Evolutionary conservation across 2,888 invertebrate species (phyloP).

Genomic region (Gymnosoma rotundatum): DNA sequence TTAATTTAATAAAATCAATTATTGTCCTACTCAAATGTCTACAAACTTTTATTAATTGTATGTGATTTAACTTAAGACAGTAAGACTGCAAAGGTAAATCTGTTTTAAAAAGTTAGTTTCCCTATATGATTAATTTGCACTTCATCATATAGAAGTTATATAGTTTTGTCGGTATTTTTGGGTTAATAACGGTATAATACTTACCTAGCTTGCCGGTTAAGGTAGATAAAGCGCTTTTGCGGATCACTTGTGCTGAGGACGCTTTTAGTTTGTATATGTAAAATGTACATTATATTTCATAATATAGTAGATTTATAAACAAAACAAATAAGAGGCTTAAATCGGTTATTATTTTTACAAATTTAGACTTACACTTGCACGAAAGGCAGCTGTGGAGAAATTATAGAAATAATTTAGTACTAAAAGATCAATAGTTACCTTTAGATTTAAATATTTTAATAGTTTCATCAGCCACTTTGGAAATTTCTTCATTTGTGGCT

Average conservation of each 20-base stretch:
- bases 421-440: slow-evolving; percentile 85
- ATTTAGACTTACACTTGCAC: slow-evolving; percentile 69
- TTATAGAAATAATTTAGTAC: slow-evolving; percentile 47
- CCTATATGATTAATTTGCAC: slow-evolving; percentile 7
- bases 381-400: slow-evolving; percentile 72
- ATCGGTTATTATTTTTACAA: slow-evolving; percentile 39
- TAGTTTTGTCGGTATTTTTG: not conserved
- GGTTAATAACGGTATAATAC: slow-evolving; percentile 82
- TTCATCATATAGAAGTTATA: not conserved
- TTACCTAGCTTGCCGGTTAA: slow-evolving; percentile 95
- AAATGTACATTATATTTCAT: slow-evolving; percentile 76
- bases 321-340: slow-evolving; percentile 56
- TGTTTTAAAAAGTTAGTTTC: slow-evolving; percentile 15
- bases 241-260: slow-evolving; percentile 84
- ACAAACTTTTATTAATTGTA: not conserved
- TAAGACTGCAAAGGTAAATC: not conserved
- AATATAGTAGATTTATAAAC: slow-evolving; percentile 69
- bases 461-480: slow-evolving; percentile 92
- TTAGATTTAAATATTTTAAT: slow-evolving; percentile 89
- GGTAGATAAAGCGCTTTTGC: slow-evolving; percentile 95
- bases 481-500: slow-evolving; percentile 95
- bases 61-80: not conserved
- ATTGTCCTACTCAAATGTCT: not conserved
- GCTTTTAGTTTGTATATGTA: slow-evolving; percentile 81
- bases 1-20: not conserved